phyloP scores from a whole-genome alignment of 2,113 vertebrate species.

The Petrocephalus zakoni region DNA sequence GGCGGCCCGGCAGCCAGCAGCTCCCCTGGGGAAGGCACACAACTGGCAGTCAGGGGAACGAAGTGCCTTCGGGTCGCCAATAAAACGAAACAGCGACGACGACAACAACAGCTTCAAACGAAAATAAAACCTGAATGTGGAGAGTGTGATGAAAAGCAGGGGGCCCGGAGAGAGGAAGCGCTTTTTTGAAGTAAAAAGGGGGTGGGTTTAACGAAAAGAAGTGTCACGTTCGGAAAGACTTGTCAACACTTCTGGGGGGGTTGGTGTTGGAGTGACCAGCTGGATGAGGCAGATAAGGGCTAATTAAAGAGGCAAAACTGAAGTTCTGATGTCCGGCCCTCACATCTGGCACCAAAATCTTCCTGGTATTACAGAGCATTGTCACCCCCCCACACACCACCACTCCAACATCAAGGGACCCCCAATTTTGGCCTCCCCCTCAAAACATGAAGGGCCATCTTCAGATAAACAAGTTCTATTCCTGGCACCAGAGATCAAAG shows the following conservation, averaged over 20 bases:
- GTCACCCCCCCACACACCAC: conserved; percentile 20
- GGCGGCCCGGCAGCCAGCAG: not conserved
- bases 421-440: conserved; percentile 45
- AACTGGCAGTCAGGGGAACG: not conserved
- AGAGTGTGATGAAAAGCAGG: conserved; percentile 8
- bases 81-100: not conserved
- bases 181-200: not conserved
- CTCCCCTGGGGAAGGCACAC: not conserved
- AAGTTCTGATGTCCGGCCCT: conserved; percentile 45
- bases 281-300: conserved; percentile 52
- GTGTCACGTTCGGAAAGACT: conserved; percentile 16
- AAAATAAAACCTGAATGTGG: not conserved
- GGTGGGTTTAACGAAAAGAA: not conserved
- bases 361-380: conserved; percentile 23
- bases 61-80: not conserved
- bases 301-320: conserved; percentile 42
- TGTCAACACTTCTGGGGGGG: conserved; percentile 20
- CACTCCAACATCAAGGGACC: conserved; percentile 57
- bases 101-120: conserved; percentile 5
- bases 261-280: conserved; percentile 30
- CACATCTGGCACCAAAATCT: conserved; percentile 59
- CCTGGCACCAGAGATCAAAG: conserved; percentile 63
- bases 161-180: not conserved
- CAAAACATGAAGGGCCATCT: conserved; percentile 50
- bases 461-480: conserved; percentile 66